Base-by-base conservation (phyloP, 1,140 invertebrate genomes). In the Saxidomus purpurata region DNA sequence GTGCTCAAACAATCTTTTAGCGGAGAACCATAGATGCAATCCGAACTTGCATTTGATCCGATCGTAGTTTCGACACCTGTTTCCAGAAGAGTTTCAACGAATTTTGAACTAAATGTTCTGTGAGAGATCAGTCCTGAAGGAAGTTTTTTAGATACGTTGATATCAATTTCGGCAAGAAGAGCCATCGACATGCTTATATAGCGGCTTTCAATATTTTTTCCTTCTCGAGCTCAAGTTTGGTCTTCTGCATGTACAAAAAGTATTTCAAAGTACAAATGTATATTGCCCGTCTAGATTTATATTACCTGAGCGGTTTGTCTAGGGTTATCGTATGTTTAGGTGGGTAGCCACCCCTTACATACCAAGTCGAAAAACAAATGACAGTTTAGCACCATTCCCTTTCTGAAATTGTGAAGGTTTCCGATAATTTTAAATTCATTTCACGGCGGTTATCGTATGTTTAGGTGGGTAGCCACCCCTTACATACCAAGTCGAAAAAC, bases 101-200 rank as follows among this genome's bases (percentile, higher is more conserved):
- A 69, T 34, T 69, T 2, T 38, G 4, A 13, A 69, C 67, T n/a
- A 69, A 19, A 15, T 34, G 28, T 31, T 69, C 67, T 22, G 67
- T 69, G 4, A 69, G 13, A 31, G 4, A 69, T 13, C 67, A 69
- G 4, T 31, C 69, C 38, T 74, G 31, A 4, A 74, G 4, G n/a
- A 74, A 74, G 19, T 38, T 74, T 25, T 74, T 74, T 6, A 38
- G 19, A 17, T 22, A 74, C 8, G 69, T 31, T 4, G 69, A 74
- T 1, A 74, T 74, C 69, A 74, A 17, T 74, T 74, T 74, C 9
- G 69, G 69, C 22, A 47, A 40, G 25, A 38, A 74, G 8, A 74
- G 19, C 69, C 69, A 74, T 38, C 69, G 31, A 28, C 38, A 47
- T 38, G 36, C 69, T 34, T 38, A 38, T 1, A 74, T 40, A 15